Percentiles rank a stretch among this genome's conserved stretches.
Conservation (phyloP, 2,888 invertebrate species). For the Pyrrhosoma nymphula region DNA sequence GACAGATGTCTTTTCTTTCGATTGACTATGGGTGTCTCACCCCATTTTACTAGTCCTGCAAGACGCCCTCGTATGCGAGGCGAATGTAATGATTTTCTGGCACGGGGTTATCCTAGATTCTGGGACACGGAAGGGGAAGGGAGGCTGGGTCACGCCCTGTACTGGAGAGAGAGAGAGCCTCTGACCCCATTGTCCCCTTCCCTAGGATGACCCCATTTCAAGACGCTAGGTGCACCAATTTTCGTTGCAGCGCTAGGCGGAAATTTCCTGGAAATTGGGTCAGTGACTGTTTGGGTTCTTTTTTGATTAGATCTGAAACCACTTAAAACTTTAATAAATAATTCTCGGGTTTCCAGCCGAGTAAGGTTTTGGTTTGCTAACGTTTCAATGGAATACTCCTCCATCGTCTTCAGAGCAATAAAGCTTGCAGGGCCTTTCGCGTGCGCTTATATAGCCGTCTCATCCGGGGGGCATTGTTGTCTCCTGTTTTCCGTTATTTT, state of each 20-base stretch:
- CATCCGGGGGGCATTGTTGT: too few species aligned
- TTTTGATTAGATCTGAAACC: background rate
- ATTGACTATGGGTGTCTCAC: background rate
- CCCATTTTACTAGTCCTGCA: too few species aligned
- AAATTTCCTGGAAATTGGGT: background rate
- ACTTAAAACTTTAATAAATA: too few species aligned
- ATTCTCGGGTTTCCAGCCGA: too few species aligned
- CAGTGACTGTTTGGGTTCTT: background rate
- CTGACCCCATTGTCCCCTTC: conserved; percentile 1
- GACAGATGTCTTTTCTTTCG: background rate
- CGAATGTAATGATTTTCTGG: conserved; percentile 2
- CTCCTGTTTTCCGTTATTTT: too few species aligned
- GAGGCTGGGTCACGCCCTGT: background rate
- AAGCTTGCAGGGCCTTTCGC: too few species aligned
- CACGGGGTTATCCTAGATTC: background rate
- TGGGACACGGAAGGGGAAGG: background rate
- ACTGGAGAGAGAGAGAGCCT: background rate
- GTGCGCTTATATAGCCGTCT: too few species aligned
- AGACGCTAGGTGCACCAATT: conserved; percentile 14
- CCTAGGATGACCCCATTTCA: conserved; percentile 14
- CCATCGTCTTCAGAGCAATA: too few species aligned
- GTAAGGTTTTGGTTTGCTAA: too few species aligned
- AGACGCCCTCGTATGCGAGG: background rate
- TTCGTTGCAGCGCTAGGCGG: background rate
- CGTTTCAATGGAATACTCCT: too few species aligned